phyloP scores from a whole-genome alignment of 2,888 invertebrate species.

The Hymenopus coronatus region DNA sequence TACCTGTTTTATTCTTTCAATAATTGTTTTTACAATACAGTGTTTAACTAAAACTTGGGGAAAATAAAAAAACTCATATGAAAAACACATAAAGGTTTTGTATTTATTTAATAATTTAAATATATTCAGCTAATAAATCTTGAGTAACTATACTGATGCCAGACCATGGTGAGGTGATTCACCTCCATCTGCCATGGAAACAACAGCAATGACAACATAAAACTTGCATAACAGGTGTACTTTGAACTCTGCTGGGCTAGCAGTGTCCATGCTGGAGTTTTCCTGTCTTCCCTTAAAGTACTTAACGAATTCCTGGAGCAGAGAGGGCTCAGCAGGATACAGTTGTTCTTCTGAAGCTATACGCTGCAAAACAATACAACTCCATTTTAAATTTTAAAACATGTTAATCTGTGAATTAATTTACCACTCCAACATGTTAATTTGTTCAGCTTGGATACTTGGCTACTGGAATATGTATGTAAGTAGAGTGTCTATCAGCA shows the following conservation, averaged over 20 bases:
- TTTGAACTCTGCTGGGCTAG: constrained; percentile 19
- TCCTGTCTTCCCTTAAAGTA: not conserved
- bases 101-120: constrained; percentile 24
- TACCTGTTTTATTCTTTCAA: constrained; percentile 6
- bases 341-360: constrained; percentile 14
- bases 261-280: not conserved
- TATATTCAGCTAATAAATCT: constrained; percentile 14
- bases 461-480: no score
- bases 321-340: not conserved
- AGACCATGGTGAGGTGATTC: not conserved
- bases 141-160: not conserved
- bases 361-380: constrained; percentile 3
- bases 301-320: constrained; percentile 1
- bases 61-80: constrained; percentile 16
- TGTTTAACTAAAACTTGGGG: constrained; percentile 9
- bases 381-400: no score
- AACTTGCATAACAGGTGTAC: constrained; percentile 7
- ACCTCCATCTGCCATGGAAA: not conserved
- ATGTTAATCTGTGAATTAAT: no score
- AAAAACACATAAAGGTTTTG: constrained; percentile 22
- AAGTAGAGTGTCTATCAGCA: no score
- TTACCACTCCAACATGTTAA: no score
- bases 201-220: not conserved
- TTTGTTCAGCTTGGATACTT: no score
- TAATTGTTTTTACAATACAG: not conserved